Evolutionary conservation across 2,888 invertebrate species (phyloP), one percentile per base, ranked within the genome.

Genomic region (Lymantria monacha): DNA sequence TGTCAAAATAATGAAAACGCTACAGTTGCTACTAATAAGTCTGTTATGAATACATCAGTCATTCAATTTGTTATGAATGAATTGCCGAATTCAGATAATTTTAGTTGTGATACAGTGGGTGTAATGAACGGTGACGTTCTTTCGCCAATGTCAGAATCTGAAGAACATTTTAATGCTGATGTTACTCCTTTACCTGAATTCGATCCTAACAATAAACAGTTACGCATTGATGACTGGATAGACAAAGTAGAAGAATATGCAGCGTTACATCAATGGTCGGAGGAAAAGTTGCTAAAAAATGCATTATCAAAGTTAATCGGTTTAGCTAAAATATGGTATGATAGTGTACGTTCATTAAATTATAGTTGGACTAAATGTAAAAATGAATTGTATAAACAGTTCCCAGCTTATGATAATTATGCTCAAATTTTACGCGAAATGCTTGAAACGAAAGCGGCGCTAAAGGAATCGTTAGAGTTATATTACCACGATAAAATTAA

Each of bases 401-500:
- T 38, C n/a, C 38, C 38, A 12, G 12, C n/a, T 38, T 8, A 8
- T 12, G 12, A 38, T 12, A 12, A 38, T 38, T 38, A 38, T 38
- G 38, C 38, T 3, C 12, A 38, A 38, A 11, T 12, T 8, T 38
- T 38, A 12, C 8, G 8, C 12, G 12, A 38, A 8, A 38, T 38
- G 38, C 38, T 38, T 12, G 8, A 11, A 8, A 38, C 7, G 7
- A 11, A 12, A 12, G 38, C 12, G 2, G 12, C 7, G 12, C 7
- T 12, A 8, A 38, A 38, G 10, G 38, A 12, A 11, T 12, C 38
- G 1, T 38, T 38, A 12, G 38, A 38, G 12, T 12, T 8, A 3
- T 46, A 46, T 12, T 46, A 41, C 31, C 41, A 46, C 7, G 22
- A 46, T 1, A 46, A 46, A 46, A 14, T 46, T 11, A 46, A 46